phyloP scores from a whole-genome alignment of 2,797 vertebrate genomes.

The Chaunax sp. region DNA sequence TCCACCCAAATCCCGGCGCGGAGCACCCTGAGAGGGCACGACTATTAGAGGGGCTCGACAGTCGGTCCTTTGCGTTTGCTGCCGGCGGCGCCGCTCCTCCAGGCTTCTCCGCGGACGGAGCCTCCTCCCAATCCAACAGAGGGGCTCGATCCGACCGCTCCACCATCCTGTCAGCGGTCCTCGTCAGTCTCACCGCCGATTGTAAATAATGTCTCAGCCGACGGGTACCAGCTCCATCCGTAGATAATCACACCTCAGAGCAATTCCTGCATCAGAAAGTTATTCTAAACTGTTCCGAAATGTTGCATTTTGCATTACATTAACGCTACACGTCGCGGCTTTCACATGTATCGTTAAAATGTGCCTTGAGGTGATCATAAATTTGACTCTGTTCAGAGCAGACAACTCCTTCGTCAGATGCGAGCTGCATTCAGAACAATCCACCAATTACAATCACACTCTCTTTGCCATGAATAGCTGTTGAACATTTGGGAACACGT shows the following conservation, averaged over 20 bases:
- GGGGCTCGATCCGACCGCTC: constrained; percentile 92
- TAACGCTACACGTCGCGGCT: neutral
- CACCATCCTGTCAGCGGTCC: constrained; percentile 82
- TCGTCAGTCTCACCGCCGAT: constrained; percentile 68
- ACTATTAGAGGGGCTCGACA: constrained; percentile 70
- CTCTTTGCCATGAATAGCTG: neutral
- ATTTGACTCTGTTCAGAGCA: constrained; percentile 71
- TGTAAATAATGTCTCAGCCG: constrained; percentile 68
- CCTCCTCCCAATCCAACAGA: constrained; percentile 92
- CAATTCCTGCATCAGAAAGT: constrained; percentile 49
- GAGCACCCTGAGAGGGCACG: constrained; percentile 65
- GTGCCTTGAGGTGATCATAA: constrained; percentile 56
- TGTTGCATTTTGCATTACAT: constrained; percentile 36
- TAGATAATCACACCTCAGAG: constrained; percentile 44
- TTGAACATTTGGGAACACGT: constrained; percentile 47
- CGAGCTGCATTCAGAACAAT: constrained; percentile 66
- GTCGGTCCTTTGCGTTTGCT: constrained; percentile 49
- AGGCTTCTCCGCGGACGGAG: constrained; percentile 77
- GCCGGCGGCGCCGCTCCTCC: constrained; percentile 52
- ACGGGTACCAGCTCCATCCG: constrained; percentile 69
- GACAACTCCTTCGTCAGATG: constrained; percentile 71
- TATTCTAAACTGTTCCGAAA: constrained; percentile 23
- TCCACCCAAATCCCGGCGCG: constrained; percentile 74
- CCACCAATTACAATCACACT: neutral
- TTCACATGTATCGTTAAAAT: constrained; percentile 34